phyloP scores from a whole-genome alignment of 2,888 invertebrate genomes.

The Clostera curtula region DNA sequence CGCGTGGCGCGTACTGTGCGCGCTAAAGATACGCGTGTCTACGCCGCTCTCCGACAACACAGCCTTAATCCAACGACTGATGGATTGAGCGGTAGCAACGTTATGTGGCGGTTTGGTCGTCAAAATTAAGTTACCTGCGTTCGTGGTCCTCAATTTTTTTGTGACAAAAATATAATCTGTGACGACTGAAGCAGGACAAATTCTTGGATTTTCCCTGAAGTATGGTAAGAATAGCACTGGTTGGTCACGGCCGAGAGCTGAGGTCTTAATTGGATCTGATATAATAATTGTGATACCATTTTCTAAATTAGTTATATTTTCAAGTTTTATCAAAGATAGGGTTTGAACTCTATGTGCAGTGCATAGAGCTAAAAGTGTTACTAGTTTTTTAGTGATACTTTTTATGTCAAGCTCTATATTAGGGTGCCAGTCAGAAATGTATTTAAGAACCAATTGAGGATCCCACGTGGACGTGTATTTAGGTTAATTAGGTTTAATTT shows the following conservation, averaged over 20 bases:
- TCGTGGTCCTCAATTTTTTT: not conserved
- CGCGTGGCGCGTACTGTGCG: constrained; percentile 4
- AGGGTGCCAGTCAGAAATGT: constrained; percentile 15
- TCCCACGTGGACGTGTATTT: constrained; percentile 25
- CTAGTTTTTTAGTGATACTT: constrained; percentile 19
- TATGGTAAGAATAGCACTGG: not conserved
- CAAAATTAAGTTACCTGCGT: constrained; percentile 2
- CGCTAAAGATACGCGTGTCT: constrained; percentile 4
- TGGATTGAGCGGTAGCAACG: constrained; percentile 5
- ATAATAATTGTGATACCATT: constrained; percentile 11
- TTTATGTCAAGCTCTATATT: constrained; percentile 11
- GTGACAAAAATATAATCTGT: not conserved
- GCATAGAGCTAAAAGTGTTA: too few species aligned
- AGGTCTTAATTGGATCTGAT: constrained; percentile 12
- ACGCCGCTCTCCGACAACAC: constrained; percentile 8
- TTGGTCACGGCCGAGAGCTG: constrained; percentile 3
- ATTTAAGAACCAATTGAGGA: constrained; percentile 18
- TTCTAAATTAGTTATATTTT: too few species aligned
- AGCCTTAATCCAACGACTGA: constrained; percentile 13
- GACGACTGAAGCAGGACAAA: not conserved
- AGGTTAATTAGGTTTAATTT: constrained; percentile 16
- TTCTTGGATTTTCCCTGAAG: not conserved
- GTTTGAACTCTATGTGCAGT: too few species aligned
- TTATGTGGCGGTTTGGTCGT: constrained; percentile 7
- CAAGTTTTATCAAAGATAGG: too few species aligned